Conservation (phyloP, 2,113 vertebrate species). For the Camelus bactrianus region DNA sequence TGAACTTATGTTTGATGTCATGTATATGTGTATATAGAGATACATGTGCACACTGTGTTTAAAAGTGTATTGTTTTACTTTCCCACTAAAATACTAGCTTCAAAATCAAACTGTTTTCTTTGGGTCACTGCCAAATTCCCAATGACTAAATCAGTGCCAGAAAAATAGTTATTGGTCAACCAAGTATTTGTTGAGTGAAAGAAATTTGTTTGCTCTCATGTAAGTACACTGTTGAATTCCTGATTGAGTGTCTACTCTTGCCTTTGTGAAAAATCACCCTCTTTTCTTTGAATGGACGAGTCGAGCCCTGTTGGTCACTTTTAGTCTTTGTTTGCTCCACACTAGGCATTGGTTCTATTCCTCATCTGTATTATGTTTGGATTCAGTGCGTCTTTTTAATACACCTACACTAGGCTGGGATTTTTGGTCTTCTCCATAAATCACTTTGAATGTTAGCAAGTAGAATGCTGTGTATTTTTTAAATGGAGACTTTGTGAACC, state of each 20-base stretch:
- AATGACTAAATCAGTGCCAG: neutral
- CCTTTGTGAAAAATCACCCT: neutral
- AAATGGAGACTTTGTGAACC: neutral
- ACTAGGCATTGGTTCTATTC: neutral
- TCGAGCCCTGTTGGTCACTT: neutral
- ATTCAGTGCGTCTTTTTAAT: neutral
- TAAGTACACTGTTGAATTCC: neutral
- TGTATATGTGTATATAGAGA: neutral
- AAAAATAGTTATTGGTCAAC: neutral
- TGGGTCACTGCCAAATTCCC: neutral
- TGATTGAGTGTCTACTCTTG: neutral
- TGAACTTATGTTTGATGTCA: neutral
- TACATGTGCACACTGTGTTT: neutral
- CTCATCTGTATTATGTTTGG: neutral
- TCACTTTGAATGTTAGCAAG: neutral
- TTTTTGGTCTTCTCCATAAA: neutral
- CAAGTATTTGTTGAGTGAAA: neutral
- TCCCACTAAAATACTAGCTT: neutral
- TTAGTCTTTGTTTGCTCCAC: neutral
- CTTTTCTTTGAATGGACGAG: neutral
- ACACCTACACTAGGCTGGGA: neutral
- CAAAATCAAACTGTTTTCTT: neutral
- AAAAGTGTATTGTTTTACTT: neutral
- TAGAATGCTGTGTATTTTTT: neutral
- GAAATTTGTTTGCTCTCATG: neutral